A percentile compares a stretch with the other conserved stretches of the same genome.
Evolutionary conservation across 37 sponge, comb jelly and placozoan genomes (phyloP).

Genomic region (Oopsacas minuta): DNA sequence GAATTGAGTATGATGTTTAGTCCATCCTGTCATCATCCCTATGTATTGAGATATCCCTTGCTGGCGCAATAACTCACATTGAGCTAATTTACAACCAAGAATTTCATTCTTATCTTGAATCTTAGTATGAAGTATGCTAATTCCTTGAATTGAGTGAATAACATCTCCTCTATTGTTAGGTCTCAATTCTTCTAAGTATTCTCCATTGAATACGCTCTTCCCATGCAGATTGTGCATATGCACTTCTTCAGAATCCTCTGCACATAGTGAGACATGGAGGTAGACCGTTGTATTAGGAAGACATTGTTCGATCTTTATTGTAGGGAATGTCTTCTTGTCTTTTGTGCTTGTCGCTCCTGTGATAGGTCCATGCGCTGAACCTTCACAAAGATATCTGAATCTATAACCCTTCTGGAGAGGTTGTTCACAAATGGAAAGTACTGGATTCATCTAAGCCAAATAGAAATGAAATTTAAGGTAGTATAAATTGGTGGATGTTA

Average conservation of each 20-base stretch:
- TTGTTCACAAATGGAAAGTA: background rate
- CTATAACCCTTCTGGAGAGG: background rate
- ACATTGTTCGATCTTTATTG: background rate
- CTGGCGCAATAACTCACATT: background rate
- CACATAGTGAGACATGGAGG: background rate
- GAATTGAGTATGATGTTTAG: background rate
- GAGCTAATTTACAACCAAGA: background rate
- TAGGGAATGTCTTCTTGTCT: background rate
- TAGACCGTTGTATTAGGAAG: background rate
- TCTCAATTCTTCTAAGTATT: background rate
- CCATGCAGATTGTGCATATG: background rate
- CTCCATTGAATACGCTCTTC: background rate
- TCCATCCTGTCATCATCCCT: background rate
- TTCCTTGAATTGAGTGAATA: background rate
- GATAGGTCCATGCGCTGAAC: constrained; percentile 9
- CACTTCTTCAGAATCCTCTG: background rate
- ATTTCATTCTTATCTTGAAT: background rate
- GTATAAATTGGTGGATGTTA: too few species aligned
- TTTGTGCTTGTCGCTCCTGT: background rate
- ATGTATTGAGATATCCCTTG: background rate
- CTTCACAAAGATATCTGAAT: background rate
- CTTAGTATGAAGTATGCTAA: background rate
- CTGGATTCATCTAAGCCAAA: too few species aligned
- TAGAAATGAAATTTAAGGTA: too few species aligned
- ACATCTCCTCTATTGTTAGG: background rate